Percentiles rank a stretch among this genome's conserved stretches.
Conservation (phyloP, 2,888 invertebrate genomes). For the Ornithoptera priamus region DNA sequence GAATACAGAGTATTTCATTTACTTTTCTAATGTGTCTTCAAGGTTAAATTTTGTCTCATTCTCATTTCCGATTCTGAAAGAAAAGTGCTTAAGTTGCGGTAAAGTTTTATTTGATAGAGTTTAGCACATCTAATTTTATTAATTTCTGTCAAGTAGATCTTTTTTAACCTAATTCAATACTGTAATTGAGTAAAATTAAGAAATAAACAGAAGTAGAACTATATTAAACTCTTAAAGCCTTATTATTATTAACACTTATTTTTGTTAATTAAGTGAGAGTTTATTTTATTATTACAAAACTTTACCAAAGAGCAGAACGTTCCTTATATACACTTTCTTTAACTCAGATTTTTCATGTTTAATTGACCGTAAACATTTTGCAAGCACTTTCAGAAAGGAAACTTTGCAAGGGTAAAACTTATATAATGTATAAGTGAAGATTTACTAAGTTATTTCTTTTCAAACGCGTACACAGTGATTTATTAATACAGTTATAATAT, state of each 20-base stretch:
- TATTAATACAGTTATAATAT: too few relatives aligned
- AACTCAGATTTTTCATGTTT: slow-evolving; percentile 15
- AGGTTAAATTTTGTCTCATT: too few relatives aligned
- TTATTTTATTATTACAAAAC: slow-evolving; percentile 13
- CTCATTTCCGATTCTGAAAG: too few relatives aligned
- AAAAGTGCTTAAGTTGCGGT: too few relatives aligned
- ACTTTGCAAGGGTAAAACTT: background rate
- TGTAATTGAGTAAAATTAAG: background rate
- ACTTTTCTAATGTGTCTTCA: too few relatives aligned
- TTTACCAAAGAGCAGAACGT: slow-evolving; percentile 9
- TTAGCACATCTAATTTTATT: too few relatives aligned
- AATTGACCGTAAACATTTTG: slow-evolving; percentile 24
- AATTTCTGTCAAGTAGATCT: too few relatives aligned
- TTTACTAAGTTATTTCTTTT: too few relatives aligned
- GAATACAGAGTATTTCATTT: too few relatives aligned
- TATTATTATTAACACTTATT: background rate
- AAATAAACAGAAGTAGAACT: background rate
- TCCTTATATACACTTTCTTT: slow-evolving; percentile 14
- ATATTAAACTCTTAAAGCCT: background rate
- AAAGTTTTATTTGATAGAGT: too few relatives aligned
- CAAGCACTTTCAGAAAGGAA: background rate
- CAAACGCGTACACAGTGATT: too few relatives aligned
- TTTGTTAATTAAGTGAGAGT: background rate
- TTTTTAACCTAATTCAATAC: background rate
- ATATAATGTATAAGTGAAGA: background rate